Base-by-base conservation (phyloP, 2,113 vertebrate genomes). In the Gymnorhina tibicen region DNA sequence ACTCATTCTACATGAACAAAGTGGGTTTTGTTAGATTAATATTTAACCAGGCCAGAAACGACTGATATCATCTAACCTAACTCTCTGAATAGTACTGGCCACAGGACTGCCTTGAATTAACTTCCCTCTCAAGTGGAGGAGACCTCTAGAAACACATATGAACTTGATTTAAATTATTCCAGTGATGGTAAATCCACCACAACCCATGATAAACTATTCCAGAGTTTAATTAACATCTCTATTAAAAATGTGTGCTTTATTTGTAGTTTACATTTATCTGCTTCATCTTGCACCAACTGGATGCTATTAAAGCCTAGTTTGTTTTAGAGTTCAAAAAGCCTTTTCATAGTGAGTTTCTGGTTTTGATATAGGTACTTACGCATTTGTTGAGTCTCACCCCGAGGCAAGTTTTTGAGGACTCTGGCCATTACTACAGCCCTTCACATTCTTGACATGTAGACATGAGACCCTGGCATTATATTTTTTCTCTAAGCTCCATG, bases 201-300 rank as follows among this genome's bases (percentile, higher is more conserved):
- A 94, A 85, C 16, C 89, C 8, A 0, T 66, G 93, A 85, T 89
- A 79, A 96, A 95, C 85, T 91, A 62, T 94, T 94, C 87, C 93
- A 96, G 91, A 68, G 62, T 89, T 96, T 91, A 96, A 95, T 96
- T 96, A 97, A 79, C 84, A 82, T 91, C 53, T 94, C 91, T 85
- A 87, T 96, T 96, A 85, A 94, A 93, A 95, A 89, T 93, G 66
- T 91, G 69, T 79, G 73, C 53, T 94, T 94, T 95, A 89, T 97
- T 96, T 91, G 87, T 85, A 91, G 81, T 91, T 93, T 95, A 69
- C 32, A 75, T 96, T 89, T 94, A 89, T 94, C 93, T 94, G 66
- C 53, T 96, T 95, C 77, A 85, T 95, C 91, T 91, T 82, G 76
- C 73, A 89, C 84, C 91, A 95, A 96, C 89, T 97, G 93, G 93